Conservation (phyloP, 2,113 vertebrate genomes). For the Petaurus breviceps region DNA sequence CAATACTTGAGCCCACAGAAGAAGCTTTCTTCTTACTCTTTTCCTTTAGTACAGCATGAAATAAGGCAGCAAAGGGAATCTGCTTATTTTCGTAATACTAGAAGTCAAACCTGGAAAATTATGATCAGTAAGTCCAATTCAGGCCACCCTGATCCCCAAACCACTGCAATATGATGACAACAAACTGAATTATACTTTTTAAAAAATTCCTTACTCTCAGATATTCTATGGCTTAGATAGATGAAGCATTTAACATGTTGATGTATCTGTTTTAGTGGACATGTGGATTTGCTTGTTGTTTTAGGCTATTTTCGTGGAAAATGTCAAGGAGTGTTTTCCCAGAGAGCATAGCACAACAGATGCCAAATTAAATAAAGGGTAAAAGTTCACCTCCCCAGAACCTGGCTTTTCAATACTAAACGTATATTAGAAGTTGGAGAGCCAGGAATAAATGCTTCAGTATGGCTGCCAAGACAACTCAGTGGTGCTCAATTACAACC, state of each 20-base stretch:
- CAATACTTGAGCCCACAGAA: background rate
- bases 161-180: background rate
- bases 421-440: background rate
- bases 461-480: background rate
- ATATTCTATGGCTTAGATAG: background rate
- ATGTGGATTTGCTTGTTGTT: background rate
- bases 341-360: conserved; percentile 11
- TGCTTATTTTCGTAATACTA: background rate
- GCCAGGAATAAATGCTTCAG: background rate
- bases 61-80: background rate
- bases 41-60: background rate
- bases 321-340: background rate
- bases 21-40: background rate
- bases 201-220: background rate
- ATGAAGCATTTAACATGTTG: conserved; percentile 22
- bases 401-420: conserved; percentile 20
- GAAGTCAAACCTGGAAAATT: background rate
- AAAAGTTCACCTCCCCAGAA: background rate
- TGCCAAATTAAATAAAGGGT: conserved; percentile 29
- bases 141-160: background rate
- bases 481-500: background rate
- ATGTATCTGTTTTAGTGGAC: background rate
- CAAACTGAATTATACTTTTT: background rate
- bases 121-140: background rate
- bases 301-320: background rate